Evolutionary conservation across 2,113 vertebrate genomes (phyloP), one percentile per base, ranked within the genome.

Genomic region (Nothobranchius kuhntae): DNA sequence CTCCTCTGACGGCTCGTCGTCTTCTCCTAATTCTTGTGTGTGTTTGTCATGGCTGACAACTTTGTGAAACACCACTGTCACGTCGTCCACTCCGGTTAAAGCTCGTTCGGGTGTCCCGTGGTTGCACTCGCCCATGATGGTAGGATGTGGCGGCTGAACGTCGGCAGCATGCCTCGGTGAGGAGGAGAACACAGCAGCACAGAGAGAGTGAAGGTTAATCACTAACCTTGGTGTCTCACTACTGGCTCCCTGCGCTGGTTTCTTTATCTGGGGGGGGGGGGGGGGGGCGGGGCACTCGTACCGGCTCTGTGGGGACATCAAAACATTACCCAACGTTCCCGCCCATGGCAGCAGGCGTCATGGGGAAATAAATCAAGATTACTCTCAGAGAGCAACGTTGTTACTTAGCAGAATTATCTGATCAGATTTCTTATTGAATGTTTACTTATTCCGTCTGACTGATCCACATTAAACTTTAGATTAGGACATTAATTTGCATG

Each of bases 141-240:
- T 89, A 61, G 67, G 83, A 86, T 87, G 86, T 68, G 81, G 21
- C 86, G 82, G 63, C 84, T 38, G 75, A 45, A 72, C 65, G 77
- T 72, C 65, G 79, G 75, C 83, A 82, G 90, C 92, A 93, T 92
- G 78, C 88, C 91, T 89, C 60, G 75, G 69, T 65, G 70, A 9
- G 9, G 38, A 40, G 38, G 38, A 59, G 56, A 73, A 53, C 26
- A 46, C 62, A 36, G 77, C 52, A 62, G 36, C 67, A 72, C 82
- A 63, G 75, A 78, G 65, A 63, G 71, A 74, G 71, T 66, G 78
- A 42, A 84, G 75, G 86, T 89, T 86, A 91, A 91, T 89, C 58
- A 86, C 80, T 91, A 92, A 92, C 90, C 90, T 89, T 84, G 75
- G 62, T 56, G 66, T 46, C 58, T 65, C 65, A 54, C 17, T 44